Percentiles rank a stretch among this genome's conserved stretches.
These are phyloP conservation scores for Epinotia bilunana DNA, from an alignment of 2,888 invertebrate species.

Conservation along the genomic window DNA sequence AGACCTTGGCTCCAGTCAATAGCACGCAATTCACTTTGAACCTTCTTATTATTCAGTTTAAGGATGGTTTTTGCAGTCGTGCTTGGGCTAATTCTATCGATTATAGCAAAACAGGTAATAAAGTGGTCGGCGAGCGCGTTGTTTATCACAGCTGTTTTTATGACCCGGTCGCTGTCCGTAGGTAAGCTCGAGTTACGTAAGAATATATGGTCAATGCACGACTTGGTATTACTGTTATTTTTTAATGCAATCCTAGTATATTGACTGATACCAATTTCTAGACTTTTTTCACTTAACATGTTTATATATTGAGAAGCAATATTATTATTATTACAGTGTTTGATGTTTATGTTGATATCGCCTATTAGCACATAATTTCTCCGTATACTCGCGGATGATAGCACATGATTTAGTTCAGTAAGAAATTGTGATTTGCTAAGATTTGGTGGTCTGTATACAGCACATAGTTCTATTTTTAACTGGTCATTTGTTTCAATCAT, in stretches of 20 bases:
- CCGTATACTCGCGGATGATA: not conserved
- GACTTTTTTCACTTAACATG: not conserved
- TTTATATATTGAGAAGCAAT: not conserved
- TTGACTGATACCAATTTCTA: not conserved
- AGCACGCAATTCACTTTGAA: too few species aligned
- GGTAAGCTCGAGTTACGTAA: not conserved
- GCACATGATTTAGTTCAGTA: not conserved
- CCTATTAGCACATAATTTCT: not conserved
- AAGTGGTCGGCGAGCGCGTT: too few species aligned
- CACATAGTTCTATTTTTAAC: too few species aligned
- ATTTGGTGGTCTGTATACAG: not conserved
- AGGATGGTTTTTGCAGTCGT: too few species aligned
- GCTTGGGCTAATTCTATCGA: too few species aligned
- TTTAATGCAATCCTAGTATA: not conserved
- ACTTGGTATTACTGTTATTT: not conserved
- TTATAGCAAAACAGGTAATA: too few species aligned
- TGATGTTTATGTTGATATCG: not conserved
- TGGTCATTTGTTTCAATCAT: too few species aligned
- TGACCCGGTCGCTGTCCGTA: not conserved
- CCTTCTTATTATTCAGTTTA: too few species aligned
- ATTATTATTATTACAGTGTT: not conserved
- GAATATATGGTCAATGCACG: not conserved
- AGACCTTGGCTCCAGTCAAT: too few species aligned
- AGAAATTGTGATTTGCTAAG: not conserved
- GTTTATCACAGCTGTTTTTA: not conserved